Evolutionary conservation across 2,888 invertebrate species (phyloP).

Genomic region (Iphiclides podalirius): DNA sequence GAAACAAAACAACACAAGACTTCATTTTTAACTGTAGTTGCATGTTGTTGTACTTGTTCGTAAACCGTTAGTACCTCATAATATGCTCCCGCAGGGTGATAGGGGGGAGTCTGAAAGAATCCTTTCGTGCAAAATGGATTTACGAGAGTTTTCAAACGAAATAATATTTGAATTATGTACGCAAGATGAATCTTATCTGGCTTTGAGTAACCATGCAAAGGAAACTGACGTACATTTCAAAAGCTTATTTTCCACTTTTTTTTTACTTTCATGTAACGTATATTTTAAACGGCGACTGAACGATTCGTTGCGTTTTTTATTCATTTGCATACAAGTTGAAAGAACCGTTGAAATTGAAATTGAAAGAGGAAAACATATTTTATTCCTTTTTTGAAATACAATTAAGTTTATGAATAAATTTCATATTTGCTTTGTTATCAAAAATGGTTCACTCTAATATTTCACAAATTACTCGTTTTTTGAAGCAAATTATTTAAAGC

Average conservation of each 20-base stretch:
- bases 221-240: conserved; percentile 28
- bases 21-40: too few relatives aligned
- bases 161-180: conserved; percentile 69
- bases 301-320: background rate
- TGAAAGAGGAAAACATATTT: background rate
- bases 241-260: conserved; percentile 13
- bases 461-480: too few relatives aligned
- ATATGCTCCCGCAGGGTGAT: conserved; percentile 38
- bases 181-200: conserved; percentile 63
- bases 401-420: too few relatives aligned
- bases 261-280: conserved; percentile 4
- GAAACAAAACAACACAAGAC: too few relatives aligned
- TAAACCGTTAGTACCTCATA: conserved; percentile 24
- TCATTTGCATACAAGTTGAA: background rate
- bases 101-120: conserved; percentile 43
- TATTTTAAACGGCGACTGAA: conserved; percentile 3
- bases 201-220: conserved; percentile 35
- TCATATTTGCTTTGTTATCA: too few relatives aligned
- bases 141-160: conserved; percentile 64
- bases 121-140: conserved; percentile 69
- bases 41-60: conserved; percentile 1
- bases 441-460: too few relatives aligned
- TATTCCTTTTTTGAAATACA: too few relatives aligned
- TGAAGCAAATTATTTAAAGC: too few relatives aligned
- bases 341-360: background rate